These are phyloP conservation scores for Natrix natrix DNA, from an alignment of 2,797 vertebrate species.

Conservation along the genomic window DNA sequence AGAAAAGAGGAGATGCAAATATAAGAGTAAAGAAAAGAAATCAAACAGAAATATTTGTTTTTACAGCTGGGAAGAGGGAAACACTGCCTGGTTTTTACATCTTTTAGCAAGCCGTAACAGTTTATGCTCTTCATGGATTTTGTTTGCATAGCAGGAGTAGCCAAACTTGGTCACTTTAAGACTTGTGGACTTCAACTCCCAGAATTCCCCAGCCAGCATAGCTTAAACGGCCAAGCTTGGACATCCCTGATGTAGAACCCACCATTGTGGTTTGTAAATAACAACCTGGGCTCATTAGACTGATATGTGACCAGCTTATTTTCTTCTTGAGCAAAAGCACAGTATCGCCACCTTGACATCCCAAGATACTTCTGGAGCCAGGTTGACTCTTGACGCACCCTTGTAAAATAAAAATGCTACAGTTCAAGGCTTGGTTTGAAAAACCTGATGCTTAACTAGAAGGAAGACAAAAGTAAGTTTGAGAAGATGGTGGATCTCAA, in stretches of 20 bases:
- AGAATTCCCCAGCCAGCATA: not conserved
- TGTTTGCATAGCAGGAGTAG: not conserved
- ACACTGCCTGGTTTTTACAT: not conserved
- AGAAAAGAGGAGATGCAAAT: not conserved
- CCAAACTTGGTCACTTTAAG: not conserved
- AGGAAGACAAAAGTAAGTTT: not conserved
- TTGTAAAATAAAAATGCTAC: not conserved
- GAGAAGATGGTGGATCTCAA: not conserved
- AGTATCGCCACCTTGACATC: not conserved
- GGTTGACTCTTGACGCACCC: not conserved
- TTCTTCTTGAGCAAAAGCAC: not conserved
- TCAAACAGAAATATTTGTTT: not conserved
- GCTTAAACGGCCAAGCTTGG: not conserved
- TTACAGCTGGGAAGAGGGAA: not conserved
- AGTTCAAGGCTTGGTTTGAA: not conserved
- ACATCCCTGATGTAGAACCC: not conserved
- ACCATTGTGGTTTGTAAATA: not conserved
- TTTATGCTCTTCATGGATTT: not conserved
- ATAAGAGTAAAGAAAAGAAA: not conserved
- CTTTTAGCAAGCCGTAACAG: not conserved
- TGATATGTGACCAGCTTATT: not conserved
- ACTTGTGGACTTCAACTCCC: not conserved
- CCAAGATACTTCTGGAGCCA: not conserved
- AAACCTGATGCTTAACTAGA: not conserved
- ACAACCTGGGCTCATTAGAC: not conserved